Percentiles rank a stretch among this genome's conserved stretches.
These are phyloP conservation scores for Sterna hirundo DNA, from an alignment of 2,113 vertebrate species.

Conservation along the genomic window DNA sequence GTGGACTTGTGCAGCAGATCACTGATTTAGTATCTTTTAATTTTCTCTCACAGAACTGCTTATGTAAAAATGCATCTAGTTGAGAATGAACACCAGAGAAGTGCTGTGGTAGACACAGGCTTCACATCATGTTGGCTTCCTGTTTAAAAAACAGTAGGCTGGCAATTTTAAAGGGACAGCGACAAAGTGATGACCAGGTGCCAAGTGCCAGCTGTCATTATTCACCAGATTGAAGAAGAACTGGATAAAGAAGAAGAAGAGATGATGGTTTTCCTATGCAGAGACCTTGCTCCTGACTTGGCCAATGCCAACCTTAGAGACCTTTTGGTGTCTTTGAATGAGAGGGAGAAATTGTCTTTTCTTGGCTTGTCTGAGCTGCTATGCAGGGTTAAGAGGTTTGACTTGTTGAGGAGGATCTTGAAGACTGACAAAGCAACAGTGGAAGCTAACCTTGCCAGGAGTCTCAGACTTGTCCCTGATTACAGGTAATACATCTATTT, in stretches of 20 bases:
- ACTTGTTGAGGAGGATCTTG: slow-evolving; percentile 80
- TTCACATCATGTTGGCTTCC: background rate
- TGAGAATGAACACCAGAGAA: slow-evolving; percentile 24
- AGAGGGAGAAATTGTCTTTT: slow-evolving; percentile 51
- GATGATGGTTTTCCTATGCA: slow-evolving; percentile 72
- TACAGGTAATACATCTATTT: slow-evolving; percentile 81
- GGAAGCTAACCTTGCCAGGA: slow-evolving; percentile 63
- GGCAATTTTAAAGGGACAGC: background rate
- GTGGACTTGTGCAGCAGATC: background rate
- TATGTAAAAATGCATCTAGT: background rate
- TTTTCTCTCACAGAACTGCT: background rate
- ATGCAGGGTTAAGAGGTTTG: slow-evolving; percentile 81
- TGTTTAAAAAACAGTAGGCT: slow-evolving; percentile 19
- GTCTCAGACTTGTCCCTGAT: slow-evolving; percentile 67
- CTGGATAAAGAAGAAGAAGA: slow-evolving; percentile 77
- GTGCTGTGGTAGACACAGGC: background rate
- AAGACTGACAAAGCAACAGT: slow-evolving; percentile 67
- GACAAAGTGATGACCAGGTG: slow-evolving; percentile 55
- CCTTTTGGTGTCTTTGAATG: slow-evolving; percentile 65
- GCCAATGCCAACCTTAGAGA: slow-evolving; percentile 30
- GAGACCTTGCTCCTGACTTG: slow-evolving; percentile 63
- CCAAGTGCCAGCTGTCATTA: slow-evolving; percentile 56
- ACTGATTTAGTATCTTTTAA: background rate
- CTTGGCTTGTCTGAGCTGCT: slow-evolving; percentile 78
- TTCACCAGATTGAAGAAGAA: slow-evolving; percentile 75